phyloP scores from a whole-genome alignment of 2,888 invertebrate species.

The Drosophila hawaiiensis region DNA sequence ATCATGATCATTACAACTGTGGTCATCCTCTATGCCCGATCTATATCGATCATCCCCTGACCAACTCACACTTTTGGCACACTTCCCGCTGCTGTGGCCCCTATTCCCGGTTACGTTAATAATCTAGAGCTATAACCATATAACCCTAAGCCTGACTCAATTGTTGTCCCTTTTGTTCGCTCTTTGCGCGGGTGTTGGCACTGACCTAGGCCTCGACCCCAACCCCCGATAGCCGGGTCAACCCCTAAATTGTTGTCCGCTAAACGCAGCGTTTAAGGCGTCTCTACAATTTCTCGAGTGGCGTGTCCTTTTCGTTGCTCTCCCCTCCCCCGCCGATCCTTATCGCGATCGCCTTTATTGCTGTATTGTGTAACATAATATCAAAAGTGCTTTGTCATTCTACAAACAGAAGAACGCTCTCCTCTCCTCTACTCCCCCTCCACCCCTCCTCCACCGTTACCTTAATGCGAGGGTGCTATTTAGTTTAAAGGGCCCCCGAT shows the following conservation, averaged over 20 bases:
- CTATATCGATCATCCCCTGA: constrained; percentile 53
- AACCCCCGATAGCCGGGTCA: constrained; percentile 4
- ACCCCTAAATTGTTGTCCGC: constrained; percentile 36
- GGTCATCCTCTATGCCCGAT: constrained; percentile 53
- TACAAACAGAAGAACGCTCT: constrained; percentile 21
- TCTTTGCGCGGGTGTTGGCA: constrained; percentile 41
- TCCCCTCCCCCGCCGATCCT: constrained; percentile 50
- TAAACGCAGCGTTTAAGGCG: constrained; percentile 74
- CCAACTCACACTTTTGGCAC: constrained; percentile 74
- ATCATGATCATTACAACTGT: constrained; percentile 36
- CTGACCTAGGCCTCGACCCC: neutral
- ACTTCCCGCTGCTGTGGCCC: constrained; percentile 54
- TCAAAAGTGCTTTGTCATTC: constrained; percentile 75
- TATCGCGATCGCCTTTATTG: constrained; percentile 77
- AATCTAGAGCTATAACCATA: constrained; percentile 38
- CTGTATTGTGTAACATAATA: constrained; percentile 61
- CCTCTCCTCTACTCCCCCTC: constrained; percentile 3
- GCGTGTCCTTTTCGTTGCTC: constrained; percentile 57
- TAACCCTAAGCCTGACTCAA: constrained; percentile 38
- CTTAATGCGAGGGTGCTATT: constrained; percentile 60
- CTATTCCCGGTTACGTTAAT: constrained; percentile 16
- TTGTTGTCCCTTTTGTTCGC: constrained; percentile 34
- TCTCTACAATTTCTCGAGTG: constrained; percentile 68
- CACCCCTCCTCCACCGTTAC: neutral
- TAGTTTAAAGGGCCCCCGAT: constrained; percentile 25